phyloP scores from a whole-genome alignment of 1,140 invertebrate genomes.

The Portunus trituberculatus region DNA sequence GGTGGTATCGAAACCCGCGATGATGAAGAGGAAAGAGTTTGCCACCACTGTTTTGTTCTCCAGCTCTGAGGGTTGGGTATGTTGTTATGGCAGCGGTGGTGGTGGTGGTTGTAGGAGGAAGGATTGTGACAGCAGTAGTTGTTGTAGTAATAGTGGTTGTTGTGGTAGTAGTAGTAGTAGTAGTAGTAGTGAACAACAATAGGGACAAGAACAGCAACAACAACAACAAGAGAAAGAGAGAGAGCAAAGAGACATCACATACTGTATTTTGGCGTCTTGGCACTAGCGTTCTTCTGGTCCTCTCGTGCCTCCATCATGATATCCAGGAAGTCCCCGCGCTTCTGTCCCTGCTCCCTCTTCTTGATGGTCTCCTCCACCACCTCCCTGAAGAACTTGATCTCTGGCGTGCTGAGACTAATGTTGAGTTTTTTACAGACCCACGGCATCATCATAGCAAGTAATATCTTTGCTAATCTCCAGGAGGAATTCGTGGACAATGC shows the following conservation, averaged over 20 bases:
- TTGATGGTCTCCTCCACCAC: conserved; percentile 66
- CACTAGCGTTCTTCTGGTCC: conserved; percentile 77
- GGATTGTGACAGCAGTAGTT: no score
- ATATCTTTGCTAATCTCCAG: not conserved
- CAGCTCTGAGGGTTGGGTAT: conserved; percentile 23
- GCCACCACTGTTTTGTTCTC: conserved; percentile 78
- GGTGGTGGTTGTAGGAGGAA: no score
- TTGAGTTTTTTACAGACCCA: conserved; percentile 45
- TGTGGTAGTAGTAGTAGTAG: no score
- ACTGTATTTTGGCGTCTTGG: conserved; percentile 59
- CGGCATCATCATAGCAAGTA: conserved; percentile 37
- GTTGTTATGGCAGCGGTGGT: no score
- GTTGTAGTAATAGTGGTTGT: no score
- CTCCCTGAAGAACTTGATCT: conserved; percentile 60
- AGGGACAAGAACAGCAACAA: no score
- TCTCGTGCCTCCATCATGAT: conserved; percentile 80
- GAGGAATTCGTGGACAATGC: not conserved
- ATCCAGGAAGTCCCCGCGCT: conserved; percentile 80
- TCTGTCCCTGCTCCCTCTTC: conserved; percentile 47
- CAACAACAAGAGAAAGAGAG: no score
- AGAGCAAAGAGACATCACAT: not conserved
- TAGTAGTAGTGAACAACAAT: no score
- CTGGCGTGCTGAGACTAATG: not conserved
- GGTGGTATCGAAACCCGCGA: conserved; percentile 82
- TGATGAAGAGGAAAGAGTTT: conserved; percentile 78